A percentile compares a stretch with the other conserved stretches of the same genome.
phyloP scores from a whole-genome alignment of 2,888 invertebrate species.

The Archips xylosteana region DNA sequence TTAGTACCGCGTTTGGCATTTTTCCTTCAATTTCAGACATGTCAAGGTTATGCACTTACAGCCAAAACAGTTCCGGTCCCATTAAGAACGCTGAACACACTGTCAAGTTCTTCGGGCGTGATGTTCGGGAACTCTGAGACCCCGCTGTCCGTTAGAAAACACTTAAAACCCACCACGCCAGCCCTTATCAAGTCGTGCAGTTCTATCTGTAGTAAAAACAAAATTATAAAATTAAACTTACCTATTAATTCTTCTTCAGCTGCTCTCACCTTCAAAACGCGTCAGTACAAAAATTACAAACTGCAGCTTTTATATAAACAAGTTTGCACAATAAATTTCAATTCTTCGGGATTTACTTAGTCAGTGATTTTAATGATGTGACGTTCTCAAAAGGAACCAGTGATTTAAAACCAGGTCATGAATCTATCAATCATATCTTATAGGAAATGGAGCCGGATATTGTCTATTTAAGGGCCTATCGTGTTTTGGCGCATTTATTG shows the following conservation, averaged over 20 bases:
- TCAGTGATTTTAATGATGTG: too few relatives aligned
- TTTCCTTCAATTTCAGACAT: neutral
- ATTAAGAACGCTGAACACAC: constrained; percentile 83
- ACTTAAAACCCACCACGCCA: constrained; percentile 90
- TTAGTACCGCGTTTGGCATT: neutral
- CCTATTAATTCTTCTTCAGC: neutral
- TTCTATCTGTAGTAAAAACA: constrained; percentile 69
- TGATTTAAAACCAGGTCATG: too few relatives aligned
- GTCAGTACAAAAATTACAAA: too few relatives aligned
- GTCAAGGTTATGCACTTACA: constrained; percentile 71
- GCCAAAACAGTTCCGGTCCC: constrained; percentile 86
- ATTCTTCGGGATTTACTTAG: too few relatives aligned
- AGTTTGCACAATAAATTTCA: too few relatives aligned
- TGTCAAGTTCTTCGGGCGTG: constrained; percentile 80
- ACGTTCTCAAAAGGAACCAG: too few relatives aligned
- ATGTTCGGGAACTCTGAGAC: constrained; percentile 88
- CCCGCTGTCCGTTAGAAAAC: constrained; percentile 88
- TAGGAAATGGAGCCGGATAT: too few relatives aligned
- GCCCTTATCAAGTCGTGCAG: constrained; percentile 82
- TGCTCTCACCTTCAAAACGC: neutral
- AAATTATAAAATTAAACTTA: neutral
- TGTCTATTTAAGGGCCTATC: too few relatives aligned
- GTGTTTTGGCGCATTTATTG: too few relatives aligned
- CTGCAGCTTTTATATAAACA: too few relatives aligned
- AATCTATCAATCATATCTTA: too few relatives aligned